Percentiles rank a stretch among this genome's conserved stretches.
Conservation (phyloP, 2,888 invertebrate genomes). For the Pediacus dermestoides region DNA sequence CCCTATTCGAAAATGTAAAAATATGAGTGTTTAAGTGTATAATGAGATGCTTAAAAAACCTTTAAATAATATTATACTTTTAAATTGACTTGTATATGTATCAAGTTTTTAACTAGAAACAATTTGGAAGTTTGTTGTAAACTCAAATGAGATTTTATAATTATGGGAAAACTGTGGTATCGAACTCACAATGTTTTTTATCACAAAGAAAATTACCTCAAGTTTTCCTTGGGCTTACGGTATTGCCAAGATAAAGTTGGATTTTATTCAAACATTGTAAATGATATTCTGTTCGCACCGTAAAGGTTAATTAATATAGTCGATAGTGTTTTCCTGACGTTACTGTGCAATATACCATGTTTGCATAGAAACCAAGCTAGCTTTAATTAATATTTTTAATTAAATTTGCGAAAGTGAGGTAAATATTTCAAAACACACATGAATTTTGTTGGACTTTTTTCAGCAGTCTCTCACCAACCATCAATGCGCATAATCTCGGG, state of each 20-base stretch:
- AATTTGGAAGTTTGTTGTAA: constrained; percentile 13
- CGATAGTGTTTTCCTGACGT: too few species aligned
- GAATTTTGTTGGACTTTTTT: neutral
- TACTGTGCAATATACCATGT: too few species aligned
- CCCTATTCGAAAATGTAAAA: too few species aligned
- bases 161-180: constrained; percentile 10
- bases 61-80: constrained; percentile 8
- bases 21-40: too few species aligned
- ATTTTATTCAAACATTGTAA: too few species aligned
- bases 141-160: constrained; percentile 16
- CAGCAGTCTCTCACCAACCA: neutral
- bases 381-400: too few species aligned
- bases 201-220: neutral
- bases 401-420: too few species aligned
- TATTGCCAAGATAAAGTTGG: constrained; percentile 4
- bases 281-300: too few species aligned
- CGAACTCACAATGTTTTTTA: neutral
- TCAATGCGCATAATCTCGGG: neutral
- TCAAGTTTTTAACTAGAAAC: constrained; percentile 10
- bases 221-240: constrained; percentile 3
- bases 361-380: too few species aligned
- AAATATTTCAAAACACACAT: too few species aligned
- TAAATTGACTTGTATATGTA: constrained; percentile 8
- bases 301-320: too few species aligned
- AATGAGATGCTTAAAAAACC: too few species aligned